Evolutionary conservation across 2,113 vertebrate species (phyloP).

Genomic region (Leptobrachium ailaonicum): DNA sequence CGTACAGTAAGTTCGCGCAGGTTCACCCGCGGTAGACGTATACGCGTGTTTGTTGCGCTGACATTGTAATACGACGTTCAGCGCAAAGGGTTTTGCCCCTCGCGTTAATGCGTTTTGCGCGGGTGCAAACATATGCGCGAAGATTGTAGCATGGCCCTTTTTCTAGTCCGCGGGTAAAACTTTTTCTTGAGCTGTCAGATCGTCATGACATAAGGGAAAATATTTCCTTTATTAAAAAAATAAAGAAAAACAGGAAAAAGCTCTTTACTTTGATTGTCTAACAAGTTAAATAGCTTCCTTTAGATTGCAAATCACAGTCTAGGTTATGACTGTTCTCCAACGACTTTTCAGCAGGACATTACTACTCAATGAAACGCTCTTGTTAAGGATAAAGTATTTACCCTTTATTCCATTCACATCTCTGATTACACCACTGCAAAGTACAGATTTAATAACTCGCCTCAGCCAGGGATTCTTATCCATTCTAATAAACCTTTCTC

Average conservation of each 20-base stretch:
- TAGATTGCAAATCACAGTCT: neutral
- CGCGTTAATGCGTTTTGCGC: too few species aligned
- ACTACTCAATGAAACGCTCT: neutral
- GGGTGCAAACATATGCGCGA: too few species aligned
- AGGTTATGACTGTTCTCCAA: neutral
- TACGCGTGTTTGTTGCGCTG: too few species aligned
- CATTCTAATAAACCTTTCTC: conserved; percentile 24
- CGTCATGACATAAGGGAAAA: too few species aligned
- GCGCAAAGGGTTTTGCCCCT: too few species aligned
- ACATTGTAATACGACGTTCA: too few species aligned
- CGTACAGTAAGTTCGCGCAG: too few species aligned
- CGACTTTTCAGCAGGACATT: conserved; percentile 10
- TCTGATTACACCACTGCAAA: conserved; percentile 20
- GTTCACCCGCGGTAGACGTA: too few species aligned
- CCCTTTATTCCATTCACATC: conserved; percentile 23
- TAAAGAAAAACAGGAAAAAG: neutral
- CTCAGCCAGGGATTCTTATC: conserved; percentile 12
- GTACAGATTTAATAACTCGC: conserved; percentile 27
- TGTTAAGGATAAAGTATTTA: conserved; percentile 13
- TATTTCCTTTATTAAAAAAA: too few species aligned
- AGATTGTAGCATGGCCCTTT: too few species aligned
- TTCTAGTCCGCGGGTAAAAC: too few species aligned
- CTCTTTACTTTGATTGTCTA: neutral
- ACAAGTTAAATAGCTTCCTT: neutral
- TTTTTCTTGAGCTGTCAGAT: too few species aligned